Evolutionary conservation across 1,140 invertebrate species (phyloP).

Genomic region (Bombus waltoni): DNA sequence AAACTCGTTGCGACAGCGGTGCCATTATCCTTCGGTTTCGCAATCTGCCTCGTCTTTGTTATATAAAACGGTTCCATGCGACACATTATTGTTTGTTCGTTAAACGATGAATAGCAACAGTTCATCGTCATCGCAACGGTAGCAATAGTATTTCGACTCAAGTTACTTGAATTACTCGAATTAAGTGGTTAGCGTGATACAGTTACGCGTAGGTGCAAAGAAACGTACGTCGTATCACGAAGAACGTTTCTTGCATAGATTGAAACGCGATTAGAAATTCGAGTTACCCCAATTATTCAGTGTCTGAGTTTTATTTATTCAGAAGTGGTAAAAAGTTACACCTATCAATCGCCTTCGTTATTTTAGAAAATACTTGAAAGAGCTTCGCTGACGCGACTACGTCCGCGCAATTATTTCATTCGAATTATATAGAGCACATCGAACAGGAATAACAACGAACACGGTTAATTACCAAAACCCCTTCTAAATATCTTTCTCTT

Average conservation of each 20-base stretch:
- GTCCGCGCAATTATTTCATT: too few species aligned
- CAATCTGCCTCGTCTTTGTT: neutral
- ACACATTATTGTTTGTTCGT: constrained; percentile 19
- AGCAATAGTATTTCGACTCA: neutral
- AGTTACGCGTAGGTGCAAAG: neutral
- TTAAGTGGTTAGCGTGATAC: neutral
- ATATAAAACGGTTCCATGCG: constrained; percentile 12
- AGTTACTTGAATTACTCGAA: neutral
- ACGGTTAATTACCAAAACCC: neutral
- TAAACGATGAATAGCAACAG: constrained; percentile 14
- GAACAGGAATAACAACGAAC: too few species aligned
- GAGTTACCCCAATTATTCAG: too few species aligned
- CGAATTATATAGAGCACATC: neutral
- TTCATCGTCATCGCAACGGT: too few species aligned
- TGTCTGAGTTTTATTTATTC: too few species aligned
- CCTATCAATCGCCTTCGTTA: too few species aligned
- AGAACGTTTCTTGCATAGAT: constrained; percentile 4
- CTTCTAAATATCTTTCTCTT: neutral
- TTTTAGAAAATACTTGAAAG: too few species aligned
- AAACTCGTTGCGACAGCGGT: constrained; percentile 3
- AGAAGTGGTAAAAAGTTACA: too few species aligned
- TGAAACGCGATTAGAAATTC: too few species aligned
- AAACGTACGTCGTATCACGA: neutral
- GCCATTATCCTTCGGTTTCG: neutral
- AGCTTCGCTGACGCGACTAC: too few species aligned